These are phyloP conservation scores for Trichacis sp. DNA, from an alignment of 2,888 invertebrate species.

Conservation along the genomic window DNA sequence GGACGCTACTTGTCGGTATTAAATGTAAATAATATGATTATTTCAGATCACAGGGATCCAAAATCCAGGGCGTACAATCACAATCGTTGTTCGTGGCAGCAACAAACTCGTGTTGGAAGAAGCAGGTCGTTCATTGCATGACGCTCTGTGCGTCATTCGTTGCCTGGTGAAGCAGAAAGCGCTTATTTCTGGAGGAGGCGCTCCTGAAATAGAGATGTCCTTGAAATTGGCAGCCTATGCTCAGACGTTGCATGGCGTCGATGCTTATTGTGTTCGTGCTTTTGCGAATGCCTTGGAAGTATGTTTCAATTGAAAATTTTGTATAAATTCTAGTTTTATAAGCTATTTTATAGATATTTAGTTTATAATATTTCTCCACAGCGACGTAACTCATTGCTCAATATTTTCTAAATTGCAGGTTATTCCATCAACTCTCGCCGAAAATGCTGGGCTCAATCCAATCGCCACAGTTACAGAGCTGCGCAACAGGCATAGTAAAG, in stretches of 20 bases:
- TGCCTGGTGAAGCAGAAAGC: conserved; percentile 95
- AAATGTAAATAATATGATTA: too few relatives aligned
- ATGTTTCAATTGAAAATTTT: conserved; percentile 10
- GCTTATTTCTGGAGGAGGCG: conserved; percentile 95
- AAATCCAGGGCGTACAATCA: conserved; percentile 90
- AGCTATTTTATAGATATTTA: not conserved
- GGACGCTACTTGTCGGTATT: not conserved
- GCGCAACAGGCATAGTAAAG: conserved; percentile 91
- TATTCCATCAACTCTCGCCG: conserved; percentile 90
- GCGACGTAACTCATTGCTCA: too few relatives aligned
- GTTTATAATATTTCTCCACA: too few relatives aligned
- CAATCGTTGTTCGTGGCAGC: conserved; percentile 89
- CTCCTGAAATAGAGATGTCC: conserved; percentile 96
- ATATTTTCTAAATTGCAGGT: conserved; percentile 68
- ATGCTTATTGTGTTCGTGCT: conserved; percentile 94
- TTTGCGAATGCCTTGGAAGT: conserved; percentile 94
- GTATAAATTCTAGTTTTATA: too few relatives aligned
- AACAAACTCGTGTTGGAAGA: conserved; percentile 86
- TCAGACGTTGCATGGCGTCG: conserved; percentile 88
- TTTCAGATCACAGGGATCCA: conserved; percentile 85
- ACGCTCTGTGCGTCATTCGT: conserved; percentile 90
- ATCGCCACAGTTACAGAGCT: conserved; percentile 97
- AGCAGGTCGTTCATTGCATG: conserved; percentile 85
- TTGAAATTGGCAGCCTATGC: conserved; percentile 85
- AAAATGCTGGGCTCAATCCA: conserved; percentile 93